A percentile compares a stretch with the other conserved stretches of the same genome.
Evolutionary conservation across 23 tunicate species (phyloP).

Genomic region (Clavelina lepadiformis): DNA sequence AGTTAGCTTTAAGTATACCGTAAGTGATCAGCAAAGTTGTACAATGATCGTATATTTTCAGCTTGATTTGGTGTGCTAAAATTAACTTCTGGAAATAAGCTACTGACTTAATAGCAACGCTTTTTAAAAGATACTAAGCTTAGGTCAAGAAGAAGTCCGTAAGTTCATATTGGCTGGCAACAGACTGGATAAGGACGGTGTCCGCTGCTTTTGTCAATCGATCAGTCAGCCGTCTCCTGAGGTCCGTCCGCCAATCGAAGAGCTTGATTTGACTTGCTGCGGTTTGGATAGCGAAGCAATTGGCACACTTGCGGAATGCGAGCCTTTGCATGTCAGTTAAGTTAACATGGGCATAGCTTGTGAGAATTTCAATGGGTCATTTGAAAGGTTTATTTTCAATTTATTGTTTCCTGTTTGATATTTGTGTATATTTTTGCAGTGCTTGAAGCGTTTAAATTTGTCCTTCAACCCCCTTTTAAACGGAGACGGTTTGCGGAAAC

Average conservation of each 20-base stretch:
- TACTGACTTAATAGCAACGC: too few relatives aligned
- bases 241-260: background rate
- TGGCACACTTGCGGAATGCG: background rate
- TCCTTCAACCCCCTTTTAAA: slow-evolving; percentile 6
- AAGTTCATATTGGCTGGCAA: slow-evolving; percentile 25
- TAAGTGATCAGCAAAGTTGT: too few relatives aligned
- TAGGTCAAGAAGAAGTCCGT: slow-evolving; percentile 13
- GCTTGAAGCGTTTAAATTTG: background rate
- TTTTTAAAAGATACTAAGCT: slow-evolving; percentile 3
- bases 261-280: slow-evolving; percentile 19
- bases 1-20: too few relatives aligned
- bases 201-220: slow-evolving; percentile 3
- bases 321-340: background rate
- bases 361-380: too few relatives aligned
- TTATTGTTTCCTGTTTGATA: too few relatives aligned
- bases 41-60: too few relatives aligned
- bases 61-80: too few relatives aligned
- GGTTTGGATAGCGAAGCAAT: background rate
- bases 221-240: slow-evolving; percentile 6
- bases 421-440: too few relatives aligned
- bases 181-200: slow-evolving; percentile 13
- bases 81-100: too few relatives aligned
- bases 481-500: background rate
- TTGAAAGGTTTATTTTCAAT: background rate
- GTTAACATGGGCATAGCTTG: too few relatives aligned